Evolutionary conservation across 2,888 invertebrate species (phyloP), one percentile per base, ranked within the genome.

Genomic region (Papilio elwesi): DNA sequence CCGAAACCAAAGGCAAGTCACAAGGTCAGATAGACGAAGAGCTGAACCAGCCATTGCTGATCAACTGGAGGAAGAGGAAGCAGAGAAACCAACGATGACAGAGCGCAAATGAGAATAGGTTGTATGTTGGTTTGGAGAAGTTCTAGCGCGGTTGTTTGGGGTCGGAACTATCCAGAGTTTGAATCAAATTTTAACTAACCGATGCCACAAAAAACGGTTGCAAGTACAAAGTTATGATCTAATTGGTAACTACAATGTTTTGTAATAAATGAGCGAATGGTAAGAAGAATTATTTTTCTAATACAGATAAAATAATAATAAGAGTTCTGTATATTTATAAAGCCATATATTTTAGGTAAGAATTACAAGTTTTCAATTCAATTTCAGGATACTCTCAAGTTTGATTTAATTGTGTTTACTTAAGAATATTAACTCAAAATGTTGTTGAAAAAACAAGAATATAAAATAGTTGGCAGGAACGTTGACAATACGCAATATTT

Each of bases 31-130:
- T 86, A 73, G 87, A 87, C 75, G 90, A 89, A 0, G 90, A 90
- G 7, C 83, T 87, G n/a, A 87, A 90, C 76, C 89, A 90, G 75
- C 91, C 91, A 0, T 90, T 91, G 90, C 77, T 91, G 74, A 87
- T 43, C 43, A 43, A 87, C 77, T 83, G 88, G 57, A 69, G 59
- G 48, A 67, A 52, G 62, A 71, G 48, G 53, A 68, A 72, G 13
- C 68, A 72, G n/a, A 59, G 59, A 59, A 59, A 38, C 10, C 8
- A 38, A 38, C 59, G 59, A 59, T 59, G 59, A 59, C 59, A 59
- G 38, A 59, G 59, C 38, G 36, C 81, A 80, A n/a, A 90, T 90
- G 26, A 26, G 26, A 74, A 70, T 43, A 73, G 47, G 6, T 59
- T 57, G 13, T 57, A n/a, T n/a, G 59, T 9, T 8, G 59, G 38